Conservation (phyloP, 2,888 invertebrate species). For the Calephelis perditalis region DNA sequence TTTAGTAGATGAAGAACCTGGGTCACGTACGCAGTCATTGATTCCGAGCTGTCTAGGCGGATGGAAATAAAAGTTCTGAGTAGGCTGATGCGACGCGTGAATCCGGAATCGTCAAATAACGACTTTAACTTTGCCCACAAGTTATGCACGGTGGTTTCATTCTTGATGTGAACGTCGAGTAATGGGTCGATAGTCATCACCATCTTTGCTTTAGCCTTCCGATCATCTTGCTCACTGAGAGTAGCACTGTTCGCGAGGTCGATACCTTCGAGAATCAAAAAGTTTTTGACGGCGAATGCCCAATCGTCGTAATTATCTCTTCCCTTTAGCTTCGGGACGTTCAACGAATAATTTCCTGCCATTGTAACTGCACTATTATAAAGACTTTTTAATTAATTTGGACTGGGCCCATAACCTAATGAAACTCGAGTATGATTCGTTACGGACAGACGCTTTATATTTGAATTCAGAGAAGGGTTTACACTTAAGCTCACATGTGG, state of each 20-base stretch:
- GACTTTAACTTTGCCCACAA: constrained; percentile 19
- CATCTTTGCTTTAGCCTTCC: constrained; percentile 10
- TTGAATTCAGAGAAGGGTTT: too few species aligned
- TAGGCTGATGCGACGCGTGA: constrained; percentile 17
- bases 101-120: constrained; percentile 22
- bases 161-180: constrained; percentile 23
- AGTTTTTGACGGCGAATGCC: constrained; percentile 9
- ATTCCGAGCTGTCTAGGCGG: constrained; percentile 14
- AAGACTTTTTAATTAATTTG: too few species aligned
- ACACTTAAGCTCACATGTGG: too few species aligned
- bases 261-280: background rate
- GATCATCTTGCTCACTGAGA: constrained; percentile 2
- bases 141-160: constrained; percentile 17
- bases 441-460: too few species aligned
- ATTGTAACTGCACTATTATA: too few species aligned
- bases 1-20: background rate
- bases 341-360: too few species aligned
- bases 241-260: too few species aligned
- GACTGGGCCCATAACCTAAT: too few species aligned
- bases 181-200: constrained; percentile 13
- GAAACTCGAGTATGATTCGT: too few species aligned
- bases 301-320: background rate
- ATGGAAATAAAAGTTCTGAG: constrained; percentile 21
- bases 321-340: too few species aligned
- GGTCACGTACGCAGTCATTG: constrained; percentile 19